These are phyloP conservation scores for Sclerodermus sp. DNA, from an alignment of 2,888 invertebrate genomes.

Conservation along the genomic window DNA sequence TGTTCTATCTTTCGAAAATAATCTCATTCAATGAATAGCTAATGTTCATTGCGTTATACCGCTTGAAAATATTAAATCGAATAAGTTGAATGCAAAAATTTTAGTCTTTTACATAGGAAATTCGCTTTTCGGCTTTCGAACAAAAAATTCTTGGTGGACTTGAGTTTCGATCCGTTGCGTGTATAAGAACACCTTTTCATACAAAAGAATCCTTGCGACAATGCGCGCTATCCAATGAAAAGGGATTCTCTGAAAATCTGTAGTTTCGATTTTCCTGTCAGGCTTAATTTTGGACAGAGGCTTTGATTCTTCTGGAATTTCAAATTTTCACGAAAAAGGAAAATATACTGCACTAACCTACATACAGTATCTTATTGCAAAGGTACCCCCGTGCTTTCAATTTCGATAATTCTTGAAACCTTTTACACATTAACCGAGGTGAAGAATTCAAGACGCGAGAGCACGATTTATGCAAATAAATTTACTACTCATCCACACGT, in stretches of 20 bases:
- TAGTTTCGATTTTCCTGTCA: constrained; percentile 14
- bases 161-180: too few relatives aligned
- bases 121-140: neutral
- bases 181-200: constrained; percentile 15
- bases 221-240: constrained; percentile 20
- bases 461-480: too few relatives aligned
- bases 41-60: constrained; percentile 1
- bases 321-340: neutral
- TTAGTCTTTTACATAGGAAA: neutral
- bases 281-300: neutral
- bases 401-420: too few relatives aligned
- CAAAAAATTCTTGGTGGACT: neutral
- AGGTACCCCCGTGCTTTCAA: too few relatives aligned
- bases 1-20: neutral
- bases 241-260: constrained; percentile 24
- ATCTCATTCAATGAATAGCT: neutral
- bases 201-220: constrained; percentile 18
- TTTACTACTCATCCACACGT: too few relatives aligned
- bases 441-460: too few relatives aligned
- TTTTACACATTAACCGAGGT: too few relatives aligned
- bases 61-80: too few relatives aligned
- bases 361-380: too few relatives aligned
- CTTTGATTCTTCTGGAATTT: neutral
- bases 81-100: too few relatives aligned
- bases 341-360: too few relatives aligned